phyloP scores from a whole-genome alignment of 2,888 invertebrate genomes.

The Ernsta delagoae region DNA sequence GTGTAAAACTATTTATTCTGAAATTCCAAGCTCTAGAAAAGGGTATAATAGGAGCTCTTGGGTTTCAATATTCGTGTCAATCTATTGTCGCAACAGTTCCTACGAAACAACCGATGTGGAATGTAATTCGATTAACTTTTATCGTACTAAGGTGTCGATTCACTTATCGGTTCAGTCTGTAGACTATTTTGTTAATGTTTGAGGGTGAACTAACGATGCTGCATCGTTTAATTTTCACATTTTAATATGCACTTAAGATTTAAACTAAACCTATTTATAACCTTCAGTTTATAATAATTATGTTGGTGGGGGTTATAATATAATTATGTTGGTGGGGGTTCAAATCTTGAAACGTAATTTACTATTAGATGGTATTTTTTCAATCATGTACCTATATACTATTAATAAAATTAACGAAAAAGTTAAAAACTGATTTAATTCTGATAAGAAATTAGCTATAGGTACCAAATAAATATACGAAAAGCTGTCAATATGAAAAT shows the following conservation, averaged over 20 bases:
- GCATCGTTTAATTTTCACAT: too few species aligned
- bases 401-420: neutral
- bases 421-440: neutral
- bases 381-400: too few species aligned
- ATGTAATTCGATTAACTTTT: slow-evolving; percentile 2
- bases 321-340: too few species aligned
- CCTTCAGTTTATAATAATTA: too few species aligned
- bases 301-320: too few species aligned
- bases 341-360: too few species aligned
- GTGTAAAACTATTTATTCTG: slow-evolving; percentile 7
- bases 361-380: too few species aligned
- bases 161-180: neutral
- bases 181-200: neutral
- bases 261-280: too few species aligned
- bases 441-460: too few species aligned
- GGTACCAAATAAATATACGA: too few species aligned
- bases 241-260: too few species aligned
- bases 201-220: neutral
- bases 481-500: too few species aligned
- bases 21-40: slow-evolving; percentile 2
- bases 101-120: neutral
- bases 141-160: neutral
- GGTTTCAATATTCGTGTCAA: neutral
- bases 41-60: neutral
- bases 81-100: slow-evolving; percentile 1